These are phyloP conservation scores for Phthorimaea operculella DNA, from an alignment of 1,140 invertebrate species.

Conservation along the genomic window DNA sequence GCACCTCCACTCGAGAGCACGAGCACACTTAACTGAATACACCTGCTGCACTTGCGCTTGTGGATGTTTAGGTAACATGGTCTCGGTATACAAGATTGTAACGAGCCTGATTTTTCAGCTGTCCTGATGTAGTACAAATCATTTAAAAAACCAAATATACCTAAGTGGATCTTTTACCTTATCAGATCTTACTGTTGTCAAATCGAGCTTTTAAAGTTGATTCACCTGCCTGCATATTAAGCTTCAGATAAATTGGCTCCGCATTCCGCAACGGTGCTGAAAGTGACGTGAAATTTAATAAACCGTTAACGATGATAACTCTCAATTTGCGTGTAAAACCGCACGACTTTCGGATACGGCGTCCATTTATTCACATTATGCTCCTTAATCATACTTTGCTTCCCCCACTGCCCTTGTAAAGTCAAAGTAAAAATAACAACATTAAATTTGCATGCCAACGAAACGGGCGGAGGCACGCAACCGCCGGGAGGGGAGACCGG, in stretches of 20 bases:
- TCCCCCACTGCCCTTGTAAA: slow-evolving; percentile 56
- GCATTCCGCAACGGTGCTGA: too few species aligned
- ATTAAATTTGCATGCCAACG: slow-evolving; percentile 59
- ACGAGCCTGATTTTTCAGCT: too few species aligned
- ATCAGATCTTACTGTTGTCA: too few species aligned
- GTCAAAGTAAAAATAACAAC: slow-evolving; percentile 55
- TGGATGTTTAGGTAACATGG: too few species aligned
- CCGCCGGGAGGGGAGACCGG: slow-evolving; percentile 7
- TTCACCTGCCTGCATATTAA: too few species aligned
- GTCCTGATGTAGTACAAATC: too few species aligned
- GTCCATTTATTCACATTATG: slow-evolving; percentile 24
- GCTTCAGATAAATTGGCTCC: too few species aligned
- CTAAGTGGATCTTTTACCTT: too few species aligned
- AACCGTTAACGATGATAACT: neutral
- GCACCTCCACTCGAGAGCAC: slow-evolving; percentile 15
- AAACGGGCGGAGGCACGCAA: slow-evolving; percentile 31
- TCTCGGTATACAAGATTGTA: too few species aligned
- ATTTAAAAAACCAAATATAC: too few species aligned
- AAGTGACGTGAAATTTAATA: neutral
- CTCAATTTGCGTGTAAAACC: slow-evolving; percentile 1
- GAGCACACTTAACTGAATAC: neutral
- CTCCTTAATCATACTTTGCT: slow-evolving; percentile 36
- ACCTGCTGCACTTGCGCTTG: neutral
- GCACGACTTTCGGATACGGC: slow-evolving; percentile 6
- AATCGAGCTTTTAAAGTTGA: too few species aligned